Evolutionary conservation across 2,113 vertebrate species (phyloP).

Genomic region (Microcebus lehilahytsara): DNA sequence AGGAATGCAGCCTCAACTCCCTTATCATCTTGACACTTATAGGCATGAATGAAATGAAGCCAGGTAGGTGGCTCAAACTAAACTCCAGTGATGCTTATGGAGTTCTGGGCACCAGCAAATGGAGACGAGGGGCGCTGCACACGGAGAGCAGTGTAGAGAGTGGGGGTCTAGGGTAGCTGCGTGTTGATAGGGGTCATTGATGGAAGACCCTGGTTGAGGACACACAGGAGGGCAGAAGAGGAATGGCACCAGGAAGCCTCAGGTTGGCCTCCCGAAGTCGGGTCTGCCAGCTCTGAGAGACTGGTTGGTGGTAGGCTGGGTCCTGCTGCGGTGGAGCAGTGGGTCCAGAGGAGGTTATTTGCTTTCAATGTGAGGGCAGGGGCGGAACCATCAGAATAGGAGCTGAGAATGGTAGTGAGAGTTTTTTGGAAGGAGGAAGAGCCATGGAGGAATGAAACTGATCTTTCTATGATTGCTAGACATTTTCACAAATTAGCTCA

Average conservation of each 20-base stretch:
- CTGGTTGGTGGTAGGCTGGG: fast-evolving
- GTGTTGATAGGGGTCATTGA: neutral
- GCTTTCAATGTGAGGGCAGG: neutral
- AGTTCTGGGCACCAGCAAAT: neutral
- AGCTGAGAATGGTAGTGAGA: neutral
- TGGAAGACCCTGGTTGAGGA: neutral
- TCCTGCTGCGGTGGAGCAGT: no score
- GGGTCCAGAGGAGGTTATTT: neutral
- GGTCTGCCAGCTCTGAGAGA: neutral
- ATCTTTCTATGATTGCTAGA: neutral
- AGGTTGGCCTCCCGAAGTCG: neutral
- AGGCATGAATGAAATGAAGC: neutral
- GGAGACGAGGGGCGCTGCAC: fast-evolving
- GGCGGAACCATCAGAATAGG: neutral
- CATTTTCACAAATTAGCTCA: neutral
- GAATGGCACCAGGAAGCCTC: neutral
- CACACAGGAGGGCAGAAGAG: neutral
- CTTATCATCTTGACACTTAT: neutral
- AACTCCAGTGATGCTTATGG: neutral
- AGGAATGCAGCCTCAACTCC: neutral
- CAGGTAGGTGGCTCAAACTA: neutral
- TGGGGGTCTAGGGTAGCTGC: neutral
- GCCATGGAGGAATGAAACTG: neutral
- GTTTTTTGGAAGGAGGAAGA: neutral
- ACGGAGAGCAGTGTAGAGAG: neutral